Percentiles rank a stretch among this genome's conserved stretches.
phyloP scores from a whole-genome alignment of 2,113 vertebrate species.

The Crotalus horridus region DNA sequence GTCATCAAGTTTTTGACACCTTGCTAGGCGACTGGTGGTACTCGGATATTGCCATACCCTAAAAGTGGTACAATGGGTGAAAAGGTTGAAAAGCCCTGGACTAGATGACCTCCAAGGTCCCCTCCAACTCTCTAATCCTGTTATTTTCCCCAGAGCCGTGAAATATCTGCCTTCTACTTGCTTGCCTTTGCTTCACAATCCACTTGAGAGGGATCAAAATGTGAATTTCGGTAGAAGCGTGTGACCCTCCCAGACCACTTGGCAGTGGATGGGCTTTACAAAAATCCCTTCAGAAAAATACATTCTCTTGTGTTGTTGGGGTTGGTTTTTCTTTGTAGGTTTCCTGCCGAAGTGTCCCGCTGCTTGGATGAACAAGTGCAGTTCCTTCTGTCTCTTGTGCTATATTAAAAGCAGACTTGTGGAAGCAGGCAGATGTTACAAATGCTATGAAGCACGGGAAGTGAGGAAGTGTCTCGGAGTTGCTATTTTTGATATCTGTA shows the following conservation, averaged over 20 bases:
- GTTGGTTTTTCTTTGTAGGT: neutral
- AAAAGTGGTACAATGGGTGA: too few species aligned
- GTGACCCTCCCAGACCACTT: too few species aligned
- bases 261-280: neutral
- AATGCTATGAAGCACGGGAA: neutral
- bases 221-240: too few species aligned
- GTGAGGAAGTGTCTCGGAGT: neutral
- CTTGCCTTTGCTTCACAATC: neutral
- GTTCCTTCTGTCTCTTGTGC: neutral
- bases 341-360: neutral
- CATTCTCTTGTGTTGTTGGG: neutral
- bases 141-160: neutral
- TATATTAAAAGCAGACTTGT: neutral
- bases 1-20: too few species aligned
- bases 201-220: neutral
- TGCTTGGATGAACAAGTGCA: neutral
- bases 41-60: too few species aligned
- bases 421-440: neutral
- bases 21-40: too few species aligned
- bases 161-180: neutral
- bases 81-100: too few species aligned
- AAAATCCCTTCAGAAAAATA: neutral
- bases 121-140: too few species aligned
- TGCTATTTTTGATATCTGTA: neutral
- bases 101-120: too few species aligned